Conservation (phyloP, 2,113 vertebrate genomes). For the Callospermophilus lateralis region DNA sequence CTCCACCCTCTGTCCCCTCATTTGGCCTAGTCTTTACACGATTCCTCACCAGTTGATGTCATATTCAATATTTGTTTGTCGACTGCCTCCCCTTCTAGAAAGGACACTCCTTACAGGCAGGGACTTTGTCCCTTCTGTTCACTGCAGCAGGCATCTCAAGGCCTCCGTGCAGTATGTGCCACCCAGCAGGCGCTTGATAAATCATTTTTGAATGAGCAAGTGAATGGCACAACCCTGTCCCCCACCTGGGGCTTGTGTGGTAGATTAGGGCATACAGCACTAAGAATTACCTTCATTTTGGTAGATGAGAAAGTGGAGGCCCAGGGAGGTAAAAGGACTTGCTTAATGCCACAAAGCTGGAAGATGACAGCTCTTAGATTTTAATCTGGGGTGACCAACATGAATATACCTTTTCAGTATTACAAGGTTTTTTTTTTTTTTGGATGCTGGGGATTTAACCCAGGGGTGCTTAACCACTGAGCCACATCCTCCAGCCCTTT, state of each 20-base stretch:
- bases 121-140: neutral
- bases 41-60: neutral
- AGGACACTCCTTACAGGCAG: neutral
- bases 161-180: neutral
- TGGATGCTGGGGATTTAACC: neutral
- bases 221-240: neutral
- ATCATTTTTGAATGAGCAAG: neutral
- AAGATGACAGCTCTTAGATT: conserved; percentile 10
- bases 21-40: conserved; percentile 20
- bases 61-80: neutral
- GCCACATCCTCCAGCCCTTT: too few relatives aligned
- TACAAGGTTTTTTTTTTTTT: neutral
- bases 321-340: neutral
- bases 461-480: neutral
- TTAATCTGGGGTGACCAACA: neutral
- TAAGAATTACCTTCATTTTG: neutral
- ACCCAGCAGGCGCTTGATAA: neutral
- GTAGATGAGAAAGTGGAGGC: neutral
- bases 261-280: neutral
- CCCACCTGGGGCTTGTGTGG: neutral
- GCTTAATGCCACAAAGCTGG: neutral
- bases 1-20: neutral
- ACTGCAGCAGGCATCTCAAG: neutral
- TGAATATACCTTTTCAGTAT: neutral
- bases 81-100: neutral